These are phyloP conservation scores for Hormaphis cornu DNA, from an alignment of 1,140 invertebrate genomes.

Conservation along the genomic window DNA sequence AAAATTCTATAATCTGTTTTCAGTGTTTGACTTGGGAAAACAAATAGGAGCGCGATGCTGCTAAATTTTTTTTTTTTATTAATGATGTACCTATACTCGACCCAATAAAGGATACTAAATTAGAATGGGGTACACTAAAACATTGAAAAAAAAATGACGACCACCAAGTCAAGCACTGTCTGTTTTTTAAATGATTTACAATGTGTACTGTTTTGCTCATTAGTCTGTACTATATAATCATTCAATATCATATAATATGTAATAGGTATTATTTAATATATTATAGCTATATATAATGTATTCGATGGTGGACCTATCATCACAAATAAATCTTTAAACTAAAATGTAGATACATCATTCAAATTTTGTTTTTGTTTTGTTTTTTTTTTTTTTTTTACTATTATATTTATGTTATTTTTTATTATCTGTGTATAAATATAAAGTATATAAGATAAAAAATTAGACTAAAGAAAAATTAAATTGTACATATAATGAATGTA, in stretches of 20 bases:
- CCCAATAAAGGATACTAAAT: too few relatives aligned
- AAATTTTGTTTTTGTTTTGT: not conserved
- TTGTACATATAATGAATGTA: conserved; percentile 26
- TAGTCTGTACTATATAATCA: not conserved
- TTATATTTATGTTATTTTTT: not conserved
- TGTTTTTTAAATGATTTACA: not conserved
- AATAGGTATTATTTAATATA: too few relatives aligned
- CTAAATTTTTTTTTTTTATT: too few relatives aligned
- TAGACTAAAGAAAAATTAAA: conserved; percentile 2
- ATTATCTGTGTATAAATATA: not conserved
- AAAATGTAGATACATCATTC: not conserved
- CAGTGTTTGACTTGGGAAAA: too few relatives aligned
- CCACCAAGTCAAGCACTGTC: too few relatives aligned
- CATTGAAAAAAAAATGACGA: too few relatives aligned
- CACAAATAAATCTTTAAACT: not conserved
- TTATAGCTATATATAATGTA: too few relatives aligned
- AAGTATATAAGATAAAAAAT: not conserved
- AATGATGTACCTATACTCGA: too few relatives aligned
- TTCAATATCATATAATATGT: not conserved
- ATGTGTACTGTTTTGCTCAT: conserved; percentile 24
- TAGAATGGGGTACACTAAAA: too few relatives aligned
- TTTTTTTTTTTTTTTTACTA: too few relatives aligned
- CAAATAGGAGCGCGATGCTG: too few relatives aligned
- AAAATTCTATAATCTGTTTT: too few relatives aligned
- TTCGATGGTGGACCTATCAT: not conserved